These are phyloP conservation scores for Zaprionus tsacasi DNA, from an alignment of 1,140 invertebrate genomes.

Conservation along the genomic window DNA sequence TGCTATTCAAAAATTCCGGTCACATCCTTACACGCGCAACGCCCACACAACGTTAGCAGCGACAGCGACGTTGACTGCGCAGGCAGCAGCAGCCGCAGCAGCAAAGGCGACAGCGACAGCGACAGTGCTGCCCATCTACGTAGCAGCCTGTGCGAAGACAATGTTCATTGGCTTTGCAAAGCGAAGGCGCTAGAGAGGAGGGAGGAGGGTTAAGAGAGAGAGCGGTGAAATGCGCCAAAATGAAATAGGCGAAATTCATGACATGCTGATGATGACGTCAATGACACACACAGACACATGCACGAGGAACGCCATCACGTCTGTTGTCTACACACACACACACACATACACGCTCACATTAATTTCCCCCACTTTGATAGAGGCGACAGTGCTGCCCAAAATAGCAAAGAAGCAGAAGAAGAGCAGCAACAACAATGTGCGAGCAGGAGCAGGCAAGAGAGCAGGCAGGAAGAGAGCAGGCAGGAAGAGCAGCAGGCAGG, in stretches of 20 bases:
- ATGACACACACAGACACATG: conserved; percentile 46
- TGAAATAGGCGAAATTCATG: conserved; percentile 70
- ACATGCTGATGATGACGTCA: conserved; percentile 82
- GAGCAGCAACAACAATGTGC: neutral
- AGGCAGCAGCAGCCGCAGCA: conserved; percentile 37
- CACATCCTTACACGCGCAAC: conserved; percentile 80
- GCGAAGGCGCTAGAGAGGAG: too few relatives aligned
- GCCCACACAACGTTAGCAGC: conserved; percentile 55
- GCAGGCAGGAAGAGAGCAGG: neutral
- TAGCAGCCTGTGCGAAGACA: conserved; percentile 24
- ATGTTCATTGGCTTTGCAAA: conserved; percentile 51
- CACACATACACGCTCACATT: conserved; percentile 35
- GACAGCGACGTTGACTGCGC: conserved; percentile 23
- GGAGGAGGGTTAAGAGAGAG: conserved; percentile 1
- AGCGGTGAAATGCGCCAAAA: conserved; percentile 51
- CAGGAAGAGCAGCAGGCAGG: neutral
- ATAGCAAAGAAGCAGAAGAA: conserved; percentile 22
- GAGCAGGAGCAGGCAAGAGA: neutral
- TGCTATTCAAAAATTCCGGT: conserved; percentile 76
- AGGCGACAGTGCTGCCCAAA: conserved; percentile 19
- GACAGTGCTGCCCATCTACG: conserved; percentile 9
- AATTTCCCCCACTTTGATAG: conserved; percentile 32
- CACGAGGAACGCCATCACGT: neutral
- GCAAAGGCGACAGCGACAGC: conserved; percentile 15
- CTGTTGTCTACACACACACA: conserved; percentile 16